phyloP scores from a whole-genome alignment of 2,888 invertebrate species.

The Rhabditoides inermis region DNA sequence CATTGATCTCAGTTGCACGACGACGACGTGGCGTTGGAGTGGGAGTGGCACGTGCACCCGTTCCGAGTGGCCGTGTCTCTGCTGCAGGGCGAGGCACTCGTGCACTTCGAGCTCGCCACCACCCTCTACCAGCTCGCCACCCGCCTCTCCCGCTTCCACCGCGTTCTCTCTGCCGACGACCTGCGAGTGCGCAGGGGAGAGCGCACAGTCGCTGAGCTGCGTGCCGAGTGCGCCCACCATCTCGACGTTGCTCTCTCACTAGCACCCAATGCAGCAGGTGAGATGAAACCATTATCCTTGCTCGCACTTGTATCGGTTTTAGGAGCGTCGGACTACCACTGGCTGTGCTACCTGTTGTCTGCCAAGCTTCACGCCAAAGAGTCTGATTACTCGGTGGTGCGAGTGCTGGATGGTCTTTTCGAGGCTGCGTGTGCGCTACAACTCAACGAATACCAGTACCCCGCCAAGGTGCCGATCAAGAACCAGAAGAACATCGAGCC shows the following conservation, averaged over 20 bases:
- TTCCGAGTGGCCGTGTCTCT: constrained; percentile 23
- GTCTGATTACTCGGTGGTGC: constrained; percentile 12
- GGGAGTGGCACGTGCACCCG: constrained; percentile 18
- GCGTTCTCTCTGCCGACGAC: too few species aligned
- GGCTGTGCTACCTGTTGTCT: constrained; percentile 30
- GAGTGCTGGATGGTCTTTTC: constrained; percentile 26
- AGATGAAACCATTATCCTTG: too few species aligned
- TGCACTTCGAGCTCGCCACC: constrained; percentile 21
- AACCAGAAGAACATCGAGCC: constrained; percentile 31
- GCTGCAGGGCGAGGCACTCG: constrained; percentile 14
- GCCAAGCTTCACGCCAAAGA: constrained; percentile 24
- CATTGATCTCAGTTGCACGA: constrained; percentile 9
- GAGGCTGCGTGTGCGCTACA: constrained; percentile 34
- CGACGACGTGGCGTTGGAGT: constrained; percentile 12
- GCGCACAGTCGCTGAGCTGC: too few species aligned
- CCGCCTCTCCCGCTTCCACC: constrained; percentile 16
- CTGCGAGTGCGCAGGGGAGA: too few species aligned
- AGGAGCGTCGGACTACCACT: constrained; percentile 19
- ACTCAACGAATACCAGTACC: constrained; percentile 24
- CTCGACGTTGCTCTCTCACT: constrained; percentile 15
- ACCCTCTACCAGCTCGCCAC: constrained; percentile 26
- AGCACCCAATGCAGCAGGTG: constrained; percentile 4
- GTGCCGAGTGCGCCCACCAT: constrained; percentile 13
- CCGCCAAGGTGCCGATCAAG: constrained; percentile 20
- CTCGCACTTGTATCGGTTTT: too few species aligned